Conservation (phyloP, 2,113 vertebrate species). For the Nothobranchius furzeri region DNA sequence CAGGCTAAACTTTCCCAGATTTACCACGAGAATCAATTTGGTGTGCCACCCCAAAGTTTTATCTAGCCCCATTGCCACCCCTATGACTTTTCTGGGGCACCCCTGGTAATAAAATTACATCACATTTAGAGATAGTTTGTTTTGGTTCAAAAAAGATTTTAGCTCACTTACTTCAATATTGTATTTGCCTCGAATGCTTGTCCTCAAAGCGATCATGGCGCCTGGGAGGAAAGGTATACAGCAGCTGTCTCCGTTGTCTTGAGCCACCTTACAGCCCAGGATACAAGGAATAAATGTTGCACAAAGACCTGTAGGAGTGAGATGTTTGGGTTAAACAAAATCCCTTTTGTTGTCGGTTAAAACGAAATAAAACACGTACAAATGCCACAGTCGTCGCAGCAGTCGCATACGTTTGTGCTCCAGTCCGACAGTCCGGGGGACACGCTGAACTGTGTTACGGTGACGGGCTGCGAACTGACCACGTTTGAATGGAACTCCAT, state of each 20-base stretch:
- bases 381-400: conserved; percentile 80
- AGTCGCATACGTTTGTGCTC: conserved; percentile 77
- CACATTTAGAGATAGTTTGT: no score
- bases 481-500: conserved; percentile 76
- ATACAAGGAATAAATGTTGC: conserved; percentile 83
- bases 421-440: conserved; percentile 59
- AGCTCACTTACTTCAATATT: conserved; percentile 67
- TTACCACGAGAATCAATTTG: no score
- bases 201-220: conserved; percentile 76
- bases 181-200: conserved; percentile 76
- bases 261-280: conserved; percentile 82
- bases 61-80: no score
- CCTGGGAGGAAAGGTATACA: conserved; percentile 79
- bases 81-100: no score
- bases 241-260: conserved; percentile 77
- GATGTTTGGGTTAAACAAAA: neutral
- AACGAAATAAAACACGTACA: conserved; percentile 57
- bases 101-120: no score
- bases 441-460: conserved; percentile 64
- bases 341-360: neutral
- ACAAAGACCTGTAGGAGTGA: conserved; percentile 81
- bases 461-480: conserved; percentile 72
- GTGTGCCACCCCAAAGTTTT: no score
- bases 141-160: neutral
- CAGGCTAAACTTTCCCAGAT: no score